Conservation (phyloP, 2,888 invertebrate genomes). For the Atethmia centrago region DNA sequence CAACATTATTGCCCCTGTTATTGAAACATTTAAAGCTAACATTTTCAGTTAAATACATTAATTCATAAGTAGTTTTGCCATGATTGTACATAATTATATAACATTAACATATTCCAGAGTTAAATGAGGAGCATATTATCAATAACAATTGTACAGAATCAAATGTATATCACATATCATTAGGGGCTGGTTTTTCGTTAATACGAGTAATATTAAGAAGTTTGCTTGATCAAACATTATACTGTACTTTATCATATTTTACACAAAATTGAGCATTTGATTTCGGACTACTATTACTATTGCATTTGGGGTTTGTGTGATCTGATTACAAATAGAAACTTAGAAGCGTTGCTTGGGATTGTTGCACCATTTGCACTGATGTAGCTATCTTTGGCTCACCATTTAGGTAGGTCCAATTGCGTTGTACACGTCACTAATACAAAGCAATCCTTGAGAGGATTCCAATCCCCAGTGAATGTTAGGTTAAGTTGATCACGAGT, state of each 20-base stretch:
- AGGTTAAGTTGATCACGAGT: slow-evolving; percentile 45
- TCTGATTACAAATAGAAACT: slow-evolving; percentile 36
- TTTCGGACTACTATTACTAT: slow-evolving; percentile 23
- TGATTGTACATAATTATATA: slow-evolving; percentile 24
- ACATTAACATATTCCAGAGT: slow-evolving; percentile 12
- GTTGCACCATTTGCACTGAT: slow-evolving; percentile 51
- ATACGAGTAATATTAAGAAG: slow-evolving; percentile 14
- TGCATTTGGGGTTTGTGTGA: slow-evolving; percentile 43
- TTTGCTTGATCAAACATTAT: slow-evolving; percentile 39
- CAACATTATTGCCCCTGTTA: neutral
- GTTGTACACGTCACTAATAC: slow-evolving; percentile 23
- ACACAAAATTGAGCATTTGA: slow-evolving; percentile 37
- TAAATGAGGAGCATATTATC: neutral
- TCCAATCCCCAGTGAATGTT: slow-evolving; percentile 49
- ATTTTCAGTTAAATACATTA: neutral
- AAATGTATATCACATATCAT: slow-evolving; percentile 1
- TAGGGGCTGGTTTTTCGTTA: slow-evolving; percentile 23
- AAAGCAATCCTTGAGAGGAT: slow-evolving; percentile 21
- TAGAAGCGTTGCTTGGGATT: slow-evolving; percentile 55
- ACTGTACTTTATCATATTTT: slow-evolving; percentile 23
- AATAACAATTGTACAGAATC: slow-evolving; percentile 30
- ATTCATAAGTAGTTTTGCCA: neutral
- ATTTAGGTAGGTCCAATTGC: slow-evolving; percentile 27
- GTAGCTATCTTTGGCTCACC: slow-evolving; percentile 37
- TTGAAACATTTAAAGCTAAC: neutral